These are phyloP conservation scores for Stomatorhinus walkeri DNA, from an alignment of 2,797 vertebrate species.

Conservation along the genomic window DNA sequence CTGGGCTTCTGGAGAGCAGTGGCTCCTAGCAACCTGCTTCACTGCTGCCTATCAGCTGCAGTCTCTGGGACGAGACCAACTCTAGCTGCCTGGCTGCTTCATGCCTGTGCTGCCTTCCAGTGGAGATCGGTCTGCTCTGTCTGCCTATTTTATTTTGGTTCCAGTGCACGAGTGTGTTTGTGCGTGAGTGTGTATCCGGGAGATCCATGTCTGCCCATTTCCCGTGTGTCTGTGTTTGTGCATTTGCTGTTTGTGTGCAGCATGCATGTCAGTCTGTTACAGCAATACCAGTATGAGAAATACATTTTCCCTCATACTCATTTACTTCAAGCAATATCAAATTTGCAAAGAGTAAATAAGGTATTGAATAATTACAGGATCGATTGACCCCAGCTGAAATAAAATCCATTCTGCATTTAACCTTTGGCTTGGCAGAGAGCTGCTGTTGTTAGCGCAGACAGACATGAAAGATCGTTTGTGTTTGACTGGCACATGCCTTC, in stretches of 20 bases:
- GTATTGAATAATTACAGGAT: not conserved
- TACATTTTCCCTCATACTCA: not conserved
- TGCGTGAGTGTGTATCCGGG: constrained; percentile 2
- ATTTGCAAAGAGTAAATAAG: not conserved
- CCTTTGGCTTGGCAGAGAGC: not conserved
- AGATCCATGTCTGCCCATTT: not conserved
- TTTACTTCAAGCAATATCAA: not conserved
- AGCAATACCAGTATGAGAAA: not conserved
- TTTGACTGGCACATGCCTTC: not conserved
- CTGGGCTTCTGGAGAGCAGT: not conserved
- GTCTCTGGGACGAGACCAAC: not conserved
- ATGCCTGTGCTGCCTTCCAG: not conserved
- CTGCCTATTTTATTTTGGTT: constrained; percentile 16
- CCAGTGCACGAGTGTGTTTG: constrained; percentile 33
- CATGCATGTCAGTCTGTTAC: constrained; percentile 25
- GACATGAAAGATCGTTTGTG: not conserved
- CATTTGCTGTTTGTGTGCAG: constrained; percentile 19
- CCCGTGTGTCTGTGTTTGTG: constrained; percentile 17
- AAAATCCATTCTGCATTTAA: not conserved
- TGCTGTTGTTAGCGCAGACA: not conserved
- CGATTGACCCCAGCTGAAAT: not conserved
- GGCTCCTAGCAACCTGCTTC: not conserved
- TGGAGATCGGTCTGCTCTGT: not conserved
- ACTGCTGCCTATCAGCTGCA: not conserved
- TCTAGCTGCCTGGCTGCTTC: not conserved